These are phyloP conservation scores for Sebastes wilsoni DNA, from an alignment of 2,797 vertebrate genomes.

Conservation along the genomic window DNA sequence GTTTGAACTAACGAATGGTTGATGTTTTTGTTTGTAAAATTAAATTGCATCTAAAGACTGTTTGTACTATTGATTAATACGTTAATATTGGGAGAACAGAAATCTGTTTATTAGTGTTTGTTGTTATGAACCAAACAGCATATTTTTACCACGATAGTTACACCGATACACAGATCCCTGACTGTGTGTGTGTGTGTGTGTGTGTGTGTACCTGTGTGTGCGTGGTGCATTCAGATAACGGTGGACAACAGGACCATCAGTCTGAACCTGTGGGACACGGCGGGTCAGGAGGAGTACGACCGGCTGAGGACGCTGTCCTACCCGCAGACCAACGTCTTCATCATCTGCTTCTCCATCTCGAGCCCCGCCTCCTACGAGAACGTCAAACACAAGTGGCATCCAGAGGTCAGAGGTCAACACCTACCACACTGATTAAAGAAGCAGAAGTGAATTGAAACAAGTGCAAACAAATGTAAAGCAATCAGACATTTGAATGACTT, in stretches of 20 bases:
- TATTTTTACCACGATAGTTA: not conserved
- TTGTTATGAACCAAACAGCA: not conserved
- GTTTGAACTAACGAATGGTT: no score
- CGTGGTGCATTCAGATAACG: slow-evolving; percentile 84
- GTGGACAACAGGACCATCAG: slow-evolving; percentile 91
- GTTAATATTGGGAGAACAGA: not conserved
- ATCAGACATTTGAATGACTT: no score
- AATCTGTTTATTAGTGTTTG: not conserved
- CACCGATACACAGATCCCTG: not conserved
- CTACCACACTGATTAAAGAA: not conserved
- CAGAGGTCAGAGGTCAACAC: slow-evolving; percentile 81
- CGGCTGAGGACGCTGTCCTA: slow-evolving; percentile 90
- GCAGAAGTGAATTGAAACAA: not conserved
- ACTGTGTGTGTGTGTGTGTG: not conserved
- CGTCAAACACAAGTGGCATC: slow-evolving; percentile 92
- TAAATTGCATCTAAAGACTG: no score
- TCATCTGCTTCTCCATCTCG: slow-evolving; percentile 93
- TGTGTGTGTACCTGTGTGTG: slow-evolving; percentile 1
- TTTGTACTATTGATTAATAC: not conserved
- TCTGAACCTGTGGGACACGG: slow-evolving; percentile 94
- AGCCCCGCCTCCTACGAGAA: slow-evolving; percentile 93
- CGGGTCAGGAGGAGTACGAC: slow-evolving; percentile 93
- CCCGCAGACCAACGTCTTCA: slow-evolving; percentile 91
- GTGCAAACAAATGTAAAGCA: no score
- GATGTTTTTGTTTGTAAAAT: no score